phyloP scores from a whole-genome alignment of 1,140 invertebrate species.

The Psilanteris sp. region DNA sequence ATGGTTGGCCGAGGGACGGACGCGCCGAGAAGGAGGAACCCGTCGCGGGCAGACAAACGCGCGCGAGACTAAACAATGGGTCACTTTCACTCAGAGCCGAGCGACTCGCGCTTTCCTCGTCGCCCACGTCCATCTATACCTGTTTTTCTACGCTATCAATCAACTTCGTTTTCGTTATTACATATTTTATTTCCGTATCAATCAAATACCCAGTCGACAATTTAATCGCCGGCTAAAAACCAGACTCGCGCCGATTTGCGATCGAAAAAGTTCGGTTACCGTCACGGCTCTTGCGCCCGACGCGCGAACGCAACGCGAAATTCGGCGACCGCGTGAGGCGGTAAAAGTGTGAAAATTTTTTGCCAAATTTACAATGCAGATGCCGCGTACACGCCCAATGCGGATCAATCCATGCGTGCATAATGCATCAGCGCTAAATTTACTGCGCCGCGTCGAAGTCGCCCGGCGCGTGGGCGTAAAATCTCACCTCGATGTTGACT shows the following conservation, averaged over 20 bases:
- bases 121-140: slow-evolving; percentile 43
- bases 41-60: slow-evolving; percentile 18
- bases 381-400: slow-evolving; percentile 63
- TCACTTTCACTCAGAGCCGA: slow-evolving; percentile 66
- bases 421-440: slow-evolving; percentile 66
- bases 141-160: slow-evolving; percentile 6
- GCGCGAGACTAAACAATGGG: slow-evolving; percentile 68
- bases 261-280: too few species aligned
- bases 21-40: slow-evolving; percentile 29
- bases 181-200: too few species aligned
- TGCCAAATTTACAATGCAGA: slow-evolving; percentile 30
- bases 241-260: too few species aligned
- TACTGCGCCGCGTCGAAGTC: slow-evolving; percentile 25
- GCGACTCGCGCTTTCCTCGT: slow-evolving; percentile 48
- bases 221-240: too few species aligned
- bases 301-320: too few species aligned
- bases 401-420: slow-evolving; percentile 76
- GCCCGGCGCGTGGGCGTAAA: slow-evolving; percentile 41
- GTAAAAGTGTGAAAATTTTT: slow-evolving; percentile 35
- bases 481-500: slow-evolving; percentile 27
- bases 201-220: too few species aligned
- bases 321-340: too few species aligned
- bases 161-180: too few species aligned
- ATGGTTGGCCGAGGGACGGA: slow-evolving; percentile 34
- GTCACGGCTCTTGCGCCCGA: too few species aligned